Evolutionary conservation across 2,797 vertebrate species (phyloP), one percentile per base, ranked within the genome.

Genomic region (Hephaestus fuliginosus): DNA sequence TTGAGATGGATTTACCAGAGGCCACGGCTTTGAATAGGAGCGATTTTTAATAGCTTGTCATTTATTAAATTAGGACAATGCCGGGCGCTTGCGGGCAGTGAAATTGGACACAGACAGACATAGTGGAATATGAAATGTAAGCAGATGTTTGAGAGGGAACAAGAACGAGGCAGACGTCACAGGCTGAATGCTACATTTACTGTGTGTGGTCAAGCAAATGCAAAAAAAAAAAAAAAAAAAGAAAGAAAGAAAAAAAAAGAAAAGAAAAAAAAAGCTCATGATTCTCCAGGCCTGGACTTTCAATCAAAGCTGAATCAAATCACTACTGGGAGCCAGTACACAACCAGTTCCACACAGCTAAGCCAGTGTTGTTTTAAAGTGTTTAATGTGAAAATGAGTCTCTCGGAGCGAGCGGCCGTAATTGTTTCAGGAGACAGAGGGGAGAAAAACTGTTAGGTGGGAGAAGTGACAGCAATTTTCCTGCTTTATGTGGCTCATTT

Each of bases 31-130:
- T 90, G 78, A 93, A 91, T 87, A 70, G 80, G 86, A 93, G 83
- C 76, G 83, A 89, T 87, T 92, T 94, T 94, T 93, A 95, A 95
- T 93, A 88, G 92, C 88, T 91, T 91, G 91, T 94, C 91, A 93
- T 94, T 94, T 94, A 95, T 95, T 93, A 93, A 91, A 94, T 93
- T 89, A 94, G 91, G 92, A 95, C 94, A 95, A 93, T 93, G 90
- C 86, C 62, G 89, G 86, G 87, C 78, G 89, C 88, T 93, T 92
- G 94, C 63, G 88, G 91, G 70, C 83, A 84, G 90, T 70, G 86
- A 89, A 93, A 93, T 89, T 93, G 91, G 86, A 93, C 88, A 74
- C 92, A 94, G 94, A 90, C 92, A 89, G 89, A 90, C 90, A 78
- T 76, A 76, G 90, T 86, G 88, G 91, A 92, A 93, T 93, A 92